Evolutionary conservation across 2,113 vertebrate genomes (phyloP).

Genomic region (Rana temporaria): DNA sequence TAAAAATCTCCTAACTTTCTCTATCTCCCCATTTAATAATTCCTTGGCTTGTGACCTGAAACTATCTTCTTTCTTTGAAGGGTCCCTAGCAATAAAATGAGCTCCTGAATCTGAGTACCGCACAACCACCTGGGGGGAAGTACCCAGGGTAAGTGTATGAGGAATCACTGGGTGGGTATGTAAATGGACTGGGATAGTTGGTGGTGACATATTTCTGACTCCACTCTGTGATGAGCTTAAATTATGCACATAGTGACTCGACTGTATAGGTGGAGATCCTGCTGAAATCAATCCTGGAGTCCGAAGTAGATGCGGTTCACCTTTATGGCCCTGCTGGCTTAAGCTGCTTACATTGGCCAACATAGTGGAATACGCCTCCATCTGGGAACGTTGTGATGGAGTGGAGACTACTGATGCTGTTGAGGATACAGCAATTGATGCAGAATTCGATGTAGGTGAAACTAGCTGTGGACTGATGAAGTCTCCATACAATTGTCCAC

Average conservation of each 20-base stretch:
- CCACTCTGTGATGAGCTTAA: constrained; percentile 85
- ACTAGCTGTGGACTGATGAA: constrained; percentile 92
- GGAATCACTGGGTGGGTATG: constrained; percentile 88
- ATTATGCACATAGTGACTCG: constrained; percentile 92
- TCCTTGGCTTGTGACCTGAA: constrained; percentile 82
- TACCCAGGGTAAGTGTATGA: constrained; percentile 82
- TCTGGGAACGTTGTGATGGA: constrained; percentile 83
- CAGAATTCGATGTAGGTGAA: constrained; percentile 79
- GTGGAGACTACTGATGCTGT: constrained; percentile 75
- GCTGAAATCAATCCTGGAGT: constrained; percentile 81
- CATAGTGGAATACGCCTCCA: constrained; percentile 89
- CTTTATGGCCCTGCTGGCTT: constrained; percentile 83
- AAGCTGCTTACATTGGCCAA: constrained; percentile 78
- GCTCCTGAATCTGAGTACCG: constrained; percentile 83
- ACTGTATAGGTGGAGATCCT: constrained; percentile 78
- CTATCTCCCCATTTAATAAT: constrained; percentile 90
- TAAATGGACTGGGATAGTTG: constrained; percentile 82
- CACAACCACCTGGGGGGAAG: constrained; percentile 86
- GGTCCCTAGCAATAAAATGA: constrained; percentile 72
- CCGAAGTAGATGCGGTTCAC: constrained; percentile 78
- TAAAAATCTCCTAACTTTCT: constrained; percentile 82
- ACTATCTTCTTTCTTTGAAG: constrained; percentile 82
- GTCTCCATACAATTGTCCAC: constrained; percentile 85
- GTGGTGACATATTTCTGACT: constrained; percentile 80
- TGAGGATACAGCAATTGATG: constrained; percentile 70